A percentile compares a stretch with the other conserved stretches of the same genome.
phyloP scores from a whole-genome alignment of 2,888 invertebrate genomes.

The Cheilosia vulpina region DNA sequence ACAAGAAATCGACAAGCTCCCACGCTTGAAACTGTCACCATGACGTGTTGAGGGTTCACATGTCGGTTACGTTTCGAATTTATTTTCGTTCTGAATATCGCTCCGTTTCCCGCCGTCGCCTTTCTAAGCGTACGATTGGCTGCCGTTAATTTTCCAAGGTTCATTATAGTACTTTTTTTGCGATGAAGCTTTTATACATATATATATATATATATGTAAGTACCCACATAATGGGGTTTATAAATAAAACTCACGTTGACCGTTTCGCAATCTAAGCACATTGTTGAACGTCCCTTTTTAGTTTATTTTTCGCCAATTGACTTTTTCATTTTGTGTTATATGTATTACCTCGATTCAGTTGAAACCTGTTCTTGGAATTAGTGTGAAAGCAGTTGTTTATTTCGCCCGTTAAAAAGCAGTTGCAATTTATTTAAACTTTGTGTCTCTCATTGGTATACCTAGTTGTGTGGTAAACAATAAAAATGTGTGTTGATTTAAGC shows the following conservation, averaged over 20 bases:
- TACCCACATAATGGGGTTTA: constrained; percentile 57
- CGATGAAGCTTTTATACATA: background rate
- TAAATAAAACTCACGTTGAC: constrained; percentile 65
- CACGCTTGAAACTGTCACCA: background rate
- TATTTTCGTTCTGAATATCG: constrained; percentile 4
- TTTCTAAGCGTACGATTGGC: background rate
- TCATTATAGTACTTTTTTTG: background rate
- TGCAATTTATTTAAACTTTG: constrained; percentile 44
- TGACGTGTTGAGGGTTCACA: background rate
- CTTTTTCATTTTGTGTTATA: constrained; percentile 27
- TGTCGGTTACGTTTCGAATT: constrained; percentile 11
- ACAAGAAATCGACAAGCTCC: background rate
- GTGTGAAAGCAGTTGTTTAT: constrained; percentile 31
- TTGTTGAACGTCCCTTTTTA: constrained; percentile 79
- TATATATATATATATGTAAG: background rate
- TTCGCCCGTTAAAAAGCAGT: constrained; percentile 58
- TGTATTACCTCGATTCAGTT: constrained; percentile 29
- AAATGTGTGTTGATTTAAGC: constrained; percentile 57
- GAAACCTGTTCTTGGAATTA: constrained; percentile 53
- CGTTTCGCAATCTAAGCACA: constrained; percentile 64
- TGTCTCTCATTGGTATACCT: background rate
- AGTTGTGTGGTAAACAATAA: background rate
- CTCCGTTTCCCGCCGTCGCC: background rate
- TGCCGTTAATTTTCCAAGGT: background rate
- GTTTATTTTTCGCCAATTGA: constrained; percentile 48